Evolutionary conservation across 2,113 vertebrate species (phyloP).

Genomic region (Hydrochoerus hydrochaeris): DNA sequence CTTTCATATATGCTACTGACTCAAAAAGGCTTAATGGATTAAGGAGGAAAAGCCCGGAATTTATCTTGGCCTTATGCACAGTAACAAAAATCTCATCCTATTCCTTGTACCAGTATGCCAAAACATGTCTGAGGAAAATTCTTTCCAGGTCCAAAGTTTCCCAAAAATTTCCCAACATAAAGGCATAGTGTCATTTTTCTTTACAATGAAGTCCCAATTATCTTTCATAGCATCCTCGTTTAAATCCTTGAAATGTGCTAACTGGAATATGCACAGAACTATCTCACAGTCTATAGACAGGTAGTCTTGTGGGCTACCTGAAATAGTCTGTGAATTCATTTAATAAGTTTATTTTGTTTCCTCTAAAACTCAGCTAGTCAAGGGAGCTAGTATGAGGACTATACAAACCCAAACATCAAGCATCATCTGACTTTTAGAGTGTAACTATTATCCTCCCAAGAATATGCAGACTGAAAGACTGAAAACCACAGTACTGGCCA

Average conservation of each 20-base stretch:
- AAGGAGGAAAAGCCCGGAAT: not conserved
- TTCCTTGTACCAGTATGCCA: not conserved
- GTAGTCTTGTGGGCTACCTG: not conserved
- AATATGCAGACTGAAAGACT: not conserved
- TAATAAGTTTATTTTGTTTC: not conserved
- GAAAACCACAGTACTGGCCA: not conserved
- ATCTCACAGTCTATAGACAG: not conserved
- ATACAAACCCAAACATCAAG: not conserved
- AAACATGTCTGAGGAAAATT: conserved; percentile 25
- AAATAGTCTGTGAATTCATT: not conserved
- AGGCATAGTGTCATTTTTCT: not conserved
- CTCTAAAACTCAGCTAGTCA: not conserved
- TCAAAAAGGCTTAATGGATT: not conserved
- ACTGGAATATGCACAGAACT: not conserved
- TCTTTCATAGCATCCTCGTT: not conserved
- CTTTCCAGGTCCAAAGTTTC: not conserved
- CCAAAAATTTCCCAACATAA: not conserved
- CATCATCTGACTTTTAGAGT: not conserved
- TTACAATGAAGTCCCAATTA: not conserved
- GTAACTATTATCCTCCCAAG: not conserved
- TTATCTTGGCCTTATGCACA: not conserved
- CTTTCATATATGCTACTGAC: not conserved
- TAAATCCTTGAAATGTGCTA: not conserved
- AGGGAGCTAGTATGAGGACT: not conserved
- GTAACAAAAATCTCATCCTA: not conserved